These are phyloP conservation scores for Sander lucioperca DNA, from an alignment of 2,113 vertebrate genomes.

Conservation along the genomic window DNA sequence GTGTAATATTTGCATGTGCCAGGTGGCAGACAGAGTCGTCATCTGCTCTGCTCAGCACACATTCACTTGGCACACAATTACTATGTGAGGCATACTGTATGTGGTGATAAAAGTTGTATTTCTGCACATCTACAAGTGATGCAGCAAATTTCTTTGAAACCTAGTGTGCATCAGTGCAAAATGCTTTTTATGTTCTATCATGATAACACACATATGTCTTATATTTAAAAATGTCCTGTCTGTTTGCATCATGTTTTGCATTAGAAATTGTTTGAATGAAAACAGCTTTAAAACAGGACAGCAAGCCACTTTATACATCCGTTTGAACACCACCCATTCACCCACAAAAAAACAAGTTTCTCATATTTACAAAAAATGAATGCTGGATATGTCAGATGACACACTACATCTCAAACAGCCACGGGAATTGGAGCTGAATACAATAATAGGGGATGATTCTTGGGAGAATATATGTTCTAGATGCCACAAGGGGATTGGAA, in stretches of 20 bases:
- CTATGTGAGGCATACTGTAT: not conserved
- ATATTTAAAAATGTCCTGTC: not conserved
- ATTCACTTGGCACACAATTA: constrained; percentile 55
- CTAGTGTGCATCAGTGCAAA: not conserved
- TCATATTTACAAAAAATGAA: too few relatives aligned
- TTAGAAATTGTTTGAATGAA: not conserved
- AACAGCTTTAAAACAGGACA: not conserved
- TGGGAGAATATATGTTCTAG: not conserved
- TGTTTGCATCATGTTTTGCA: not conserved
- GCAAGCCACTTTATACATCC: too few relatives aligned
- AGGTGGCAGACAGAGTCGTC: constrained; percentile 42
- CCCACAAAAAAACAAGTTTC: too few relatives aligned
- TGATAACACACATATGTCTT: not conserved
- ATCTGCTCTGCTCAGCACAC: constrained; percentile 3
- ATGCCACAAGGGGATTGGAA: not conserved
- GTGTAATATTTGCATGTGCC: constrained; percentile 73
- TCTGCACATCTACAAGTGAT: not conserved
- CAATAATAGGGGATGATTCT: not conserved
- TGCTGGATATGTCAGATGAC: too few relatives aligned
- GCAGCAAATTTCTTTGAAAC: not conserved
- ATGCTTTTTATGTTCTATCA: not conserved
- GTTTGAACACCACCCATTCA: too few relatives aligned
- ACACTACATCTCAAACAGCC: not conserved
- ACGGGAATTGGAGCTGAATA: not conserved
- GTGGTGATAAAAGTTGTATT: not conserved